These are phyloP conservation scores for Oscheius onirici DNA, from an alignment of 2,888 invertebrate species.

Conservation along the genomic window DNA sequence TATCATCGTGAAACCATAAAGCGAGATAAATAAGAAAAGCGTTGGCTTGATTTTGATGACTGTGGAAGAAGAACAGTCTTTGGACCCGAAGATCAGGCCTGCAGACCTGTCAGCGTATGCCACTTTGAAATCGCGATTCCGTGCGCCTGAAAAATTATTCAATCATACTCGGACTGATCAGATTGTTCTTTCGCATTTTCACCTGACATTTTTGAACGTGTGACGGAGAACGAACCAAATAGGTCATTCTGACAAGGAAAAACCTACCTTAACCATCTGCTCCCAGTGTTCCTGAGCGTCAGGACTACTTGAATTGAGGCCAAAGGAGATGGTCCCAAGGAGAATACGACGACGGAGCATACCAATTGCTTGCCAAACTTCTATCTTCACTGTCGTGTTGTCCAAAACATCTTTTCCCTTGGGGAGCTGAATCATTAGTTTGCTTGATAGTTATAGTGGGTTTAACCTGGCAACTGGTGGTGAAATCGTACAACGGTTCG, in stretches of 20 bases:
- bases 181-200: neutral
- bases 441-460: neutral
- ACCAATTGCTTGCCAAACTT: conserved; percentile 50
- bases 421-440: conserved; percentile 49
- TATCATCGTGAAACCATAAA: neutral
- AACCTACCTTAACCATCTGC: conserved; percentile 62
- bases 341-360: conserved; percentile 57
- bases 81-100: neutral
- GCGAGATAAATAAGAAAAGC: conserved; percentile 3
- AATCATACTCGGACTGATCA: neutral
- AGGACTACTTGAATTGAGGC: conserved; percentile 53
- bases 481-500: conserved; percentile 57
- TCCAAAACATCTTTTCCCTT: conserved; percentile 48
- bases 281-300: conserved; percentile 67
- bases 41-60: conserved; percentile 13
- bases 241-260: neutral
- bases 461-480: conserved; percentile 53
- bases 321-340: conserved; percentile 59
- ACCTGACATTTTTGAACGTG: neutral
- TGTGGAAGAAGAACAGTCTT: neutral
- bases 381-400: conserved; percentile 54
- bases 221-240: neutral
- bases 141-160: conserved; percentile 44
- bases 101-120: conserved; percentile 52
- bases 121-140: conserved; percentile 68